Evolutionary conservation across 2,888 invertebrate genomes (phyloP), one percentile per base, ranked within the genome.

Genomic region (Orthosia incerta): DNA sequence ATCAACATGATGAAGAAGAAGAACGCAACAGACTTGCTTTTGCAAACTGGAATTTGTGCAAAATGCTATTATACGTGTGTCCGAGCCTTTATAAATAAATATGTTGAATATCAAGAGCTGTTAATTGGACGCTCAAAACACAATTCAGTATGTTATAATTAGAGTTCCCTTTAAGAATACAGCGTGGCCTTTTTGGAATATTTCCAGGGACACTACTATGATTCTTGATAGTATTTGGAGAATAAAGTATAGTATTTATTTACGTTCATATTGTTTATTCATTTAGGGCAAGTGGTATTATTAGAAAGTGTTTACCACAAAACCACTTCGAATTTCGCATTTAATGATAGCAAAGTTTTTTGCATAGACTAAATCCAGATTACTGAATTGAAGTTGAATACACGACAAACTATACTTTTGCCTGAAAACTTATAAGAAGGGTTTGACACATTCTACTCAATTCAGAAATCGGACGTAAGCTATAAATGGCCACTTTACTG

Each of bases 101-200:
- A 87, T 78, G 63, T 75, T 77, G 80, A 79, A 82, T 80, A 84
- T 85, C 73, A 80, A 74, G 63, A 83, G 81, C 81, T 76, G 84
- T 91, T 93, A 92, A 94, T 93, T 92, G 89, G 89, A 79, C 82
- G 84, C 84, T 92, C 89, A 90, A 91, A 90, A 90, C 89, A 91
- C 91, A 91, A 93, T 93, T 92, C 89, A 86, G 65, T 81, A 79
- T 76, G 79, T 79, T 92, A 91, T 90, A 91, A 91, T 91, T 94
- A 93, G 92, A 88, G 84, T 85, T 89, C 88, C 80, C 87, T 89
- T 90, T 89, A 89, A 85, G 88, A 89, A 89, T 84, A 86, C 80
- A 78, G 85, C 77, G 86, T 86, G 85, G 85, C 76, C 84, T 79
- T 90, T 89, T 91, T 92, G 93, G 92, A 91, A 65, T 77, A 60